Evolutionary conservation across 2,888 invertebrate genomes (phyloP), one percentile per base, ranked within the genome.

Genomic region (Drosophila testacea): DNA sequence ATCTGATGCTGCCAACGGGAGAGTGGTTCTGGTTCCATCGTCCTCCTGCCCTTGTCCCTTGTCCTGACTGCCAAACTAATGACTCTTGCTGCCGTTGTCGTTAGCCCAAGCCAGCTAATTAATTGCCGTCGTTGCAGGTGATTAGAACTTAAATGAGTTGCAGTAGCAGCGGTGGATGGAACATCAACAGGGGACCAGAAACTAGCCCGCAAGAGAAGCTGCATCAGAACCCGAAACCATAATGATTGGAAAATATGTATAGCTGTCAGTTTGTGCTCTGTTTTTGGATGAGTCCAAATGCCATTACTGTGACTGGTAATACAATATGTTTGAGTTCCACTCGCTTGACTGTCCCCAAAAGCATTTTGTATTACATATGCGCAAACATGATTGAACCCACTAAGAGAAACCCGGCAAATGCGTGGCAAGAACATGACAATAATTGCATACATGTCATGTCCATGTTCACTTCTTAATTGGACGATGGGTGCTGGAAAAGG

Each of bases 51-150:
- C 63, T 52, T 3, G 39, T 61, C 56, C 51, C 74, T 28, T 48
- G 64, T 52, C 55, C 74, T 22, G 55, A 41, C 68, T 65, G 60
- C 61, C 70, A 71, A 83, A 84, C 83, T 87, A 81, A 83, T 87
- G 88, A 79, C 83, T 81, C 73, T 71, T 78, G 84, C 73, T 81
- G 78, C 62, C 69, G 75, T 66, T 81, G 80, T 71, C 69, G 83
- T 71, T 77, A 67, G 73, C 57, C 70, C 74, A 56, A 73, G 69
- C 73, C 66, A 60, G 67, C 82, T 84, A 88, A 83, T 83, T 83
- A 83, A 83, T 83, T 82, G 83, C 79, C 82, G 86, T 83, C 84
- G 85, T 88, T 81, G 83, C 85, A 83, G 82, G 85, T 88, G 88
- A 83, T 83, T 83, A 83, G 85, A 88, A 79, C 85, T 84, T 84